These are phyloP conservation scores for pig (Sus scrofa) DNA, from an alignment of 2,113 vertebrate species.

Conservation along the genomic window DNA sequence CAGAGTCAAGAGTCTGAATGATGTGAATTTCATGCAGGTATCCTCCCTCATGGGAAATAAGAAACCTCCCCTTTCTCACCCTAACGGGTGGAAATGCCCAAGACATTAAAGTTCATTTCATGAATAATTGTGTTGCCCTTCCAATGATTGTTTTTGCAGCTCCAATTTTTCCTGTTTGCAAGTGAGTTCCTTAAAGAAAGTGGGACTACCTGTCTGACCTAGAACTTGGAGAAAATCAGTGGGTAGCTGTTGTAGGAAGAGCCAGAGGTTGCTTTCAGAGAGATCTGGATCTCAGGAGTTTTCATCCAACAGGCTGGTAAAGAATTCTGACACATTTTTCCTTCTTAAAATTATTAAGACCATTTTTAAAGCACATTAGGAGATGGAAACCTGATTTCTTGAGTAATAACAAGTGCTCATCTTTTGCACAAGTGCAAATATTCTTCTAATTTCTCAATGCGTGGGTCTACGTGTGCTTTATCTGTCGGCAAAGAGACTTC, in stretches of 20 bases:
- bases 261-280: background rate
- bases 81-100: background rate
- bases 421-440: constrained; percentile 16
- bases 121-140: background rate
- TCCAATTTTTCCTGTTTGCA: background rate
- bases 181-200: constrained; percentile 16
- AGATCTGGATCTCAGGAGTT: background rate
- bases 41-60: background rate
- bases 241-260: background rate
- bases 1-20: background rate
- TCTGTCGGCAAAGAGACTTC: background rate
- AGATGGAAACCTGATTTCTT: background rate
- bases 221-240: background rate
- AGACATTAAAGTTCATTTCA: background rate
- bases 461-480: background rate
- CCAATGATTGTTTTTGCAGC: background rate
- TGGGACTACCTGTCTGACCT: background rate
- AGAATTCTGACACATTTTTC: constrained; percentile 1
- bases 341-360: constrained; percentile 41
- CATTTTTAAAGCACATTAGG: background rate
- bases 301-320: background rate
- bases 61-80: background rate
- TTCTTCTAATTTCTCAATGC: background rate
- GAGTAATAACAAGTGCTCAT: background rate
- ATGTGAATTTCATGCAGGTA: background rate